These are phyloP conservation scores for Zeus faber DNA, from an alignment of 2,113 vertebrate species.

Conservation along the genomic window DNA sequence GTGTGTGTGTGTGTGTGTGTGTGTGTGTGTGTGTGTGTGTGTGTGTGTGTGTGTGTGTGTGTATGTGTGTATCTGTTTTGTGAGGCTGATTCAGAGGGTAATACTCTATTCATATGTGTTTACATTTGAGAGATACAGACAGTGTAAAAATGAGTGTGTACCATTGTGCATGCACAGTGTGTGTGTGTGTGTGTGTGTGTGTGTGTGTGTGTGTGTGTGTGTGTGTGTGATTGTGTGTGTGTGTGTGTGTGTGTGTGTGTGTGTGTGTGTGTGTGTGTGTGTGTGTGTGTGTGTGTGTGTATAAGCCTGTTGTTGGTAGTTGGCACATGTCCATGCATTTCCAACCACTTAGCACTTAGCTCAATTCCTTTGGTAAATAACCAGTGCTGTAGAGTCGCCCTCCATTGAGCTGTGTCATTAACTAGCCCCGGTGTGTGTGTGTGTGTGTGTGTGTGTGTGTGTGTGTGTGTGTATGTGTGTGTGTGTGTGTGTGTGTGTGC, in stretches of 20 bases:
- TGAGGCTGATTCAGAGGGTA: no score
- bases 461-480: conserved; percentile 28
- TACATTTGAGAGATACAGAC: no score
- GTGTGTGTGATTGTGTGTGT: background rate
- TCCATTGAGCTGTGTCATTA: conserved; percentile 62
- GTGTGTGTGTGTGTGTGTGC: conserved; percentile 45
- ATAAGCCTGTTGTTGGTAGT: conserved; percentile 13
- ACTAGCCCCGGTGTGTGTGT: conserved; percentile 26
- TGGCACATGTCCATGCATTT: conserved; percentile 26
- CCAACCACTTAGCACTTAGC: conserved; percentile 46
- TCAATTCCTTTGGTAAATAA: conserved; percentile 53
- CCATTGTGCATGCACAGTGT: background rate
- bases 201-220: background rate
- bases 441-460: conserved; percentile 11
- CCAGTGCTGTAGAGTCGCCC: conserved; percentile 40
- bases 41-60: background rate
- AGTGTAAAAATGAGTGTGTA: no score
- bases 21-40: background rate
- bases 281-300: no score
- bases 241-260: background rate
- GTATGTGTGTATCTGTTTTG: background rate
- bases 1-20: background rate
- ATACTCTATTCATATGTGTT: no score
- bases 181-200: background rate
- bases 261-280: no score